phyloP scores from a whole-genome alignment of 2,113 vertebrate genomes.

The Rostratula benghalensis region DNA sequence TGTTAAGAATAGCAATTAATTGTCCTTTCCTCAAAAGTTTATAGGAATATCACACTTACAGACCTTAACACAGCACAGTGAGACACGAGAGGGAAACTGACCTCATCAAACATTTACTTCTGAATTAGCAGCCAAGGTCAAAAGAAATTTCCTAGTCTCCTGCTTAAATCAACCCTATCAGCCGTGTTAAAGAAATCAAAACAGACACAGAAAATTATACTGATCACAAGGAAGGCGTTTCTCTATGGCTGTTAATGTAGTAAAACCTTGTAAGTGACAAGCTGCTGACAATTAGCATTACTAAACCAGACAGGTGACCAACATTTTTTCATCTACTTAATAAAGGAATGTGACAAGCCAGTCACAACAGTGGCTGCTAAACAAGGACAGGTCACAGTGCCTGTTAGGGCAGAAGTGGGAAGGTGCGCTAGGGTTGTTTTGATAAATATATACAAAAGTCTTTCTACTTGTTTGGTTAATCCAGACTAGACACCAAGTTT shows the following conservation, averaged over 20 bases:
- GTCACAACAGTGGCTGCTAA: not conserved
- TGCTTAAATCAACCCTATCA: not conserved
- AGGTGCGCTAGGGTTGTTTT: not conserved
- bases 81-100: not conserved
- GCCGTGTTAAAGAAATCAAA: not conserved
- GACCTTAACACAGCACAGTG: not conserved
- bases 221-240: not conserved
- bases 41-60: not conserved
- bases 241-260: not conserved
- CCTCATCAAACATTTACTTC: not conserved
- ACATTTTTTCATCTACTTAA: slow-evolving; percentile 20
- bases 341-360: slow-evolving; percentile 1
- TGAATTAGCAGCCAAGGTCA: not conserved
- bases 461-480: not conserved
- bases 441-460: not conserved
- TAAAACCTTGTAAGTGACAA: slow-evolving; percentile 19
- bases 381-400: not conserved
- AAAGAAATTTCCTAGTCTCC: not conserved
- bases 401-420: not conserved
- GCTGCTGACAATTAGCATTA: slow-evolving; percentile 44
- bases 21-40: not conserved
- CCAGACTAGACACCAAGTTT: not conserved
- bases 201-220: slow-evolving; percentile 4
- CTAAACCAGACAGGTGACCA: slow-evolving; percentile 32
- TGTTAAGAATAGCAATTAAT: not conserved